Evolutionary conservation across 2,888 invertebrate genomes (phyloP).

Genomic region (Pristionchus arcanus): DNA sequence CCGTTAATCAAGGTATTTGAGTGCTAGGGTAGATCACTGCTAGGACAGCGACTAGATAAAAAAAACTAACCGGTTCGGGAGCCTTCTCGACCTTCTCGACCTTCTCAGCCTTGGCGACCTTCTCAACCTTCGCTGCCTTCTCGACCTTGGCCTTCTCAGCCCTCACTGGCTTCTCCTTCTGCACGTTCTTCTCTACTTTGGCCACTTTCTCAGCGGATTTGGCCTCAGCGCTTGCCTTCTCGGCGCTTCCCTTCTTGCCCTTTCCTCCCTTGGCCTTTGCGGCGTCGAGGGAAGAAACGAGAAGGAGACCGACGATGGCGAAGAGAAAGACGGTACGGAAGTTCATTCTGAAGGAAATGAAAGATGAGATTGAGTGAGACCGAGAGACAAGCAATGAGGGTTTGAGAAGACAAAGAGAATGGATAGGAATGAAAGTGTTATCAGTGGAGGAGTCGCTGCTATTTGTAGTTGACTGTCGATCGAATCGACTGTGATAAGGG

Average conservation of each 20-base stretch:
- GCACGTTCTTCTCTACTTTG: conserved; percentile 30
- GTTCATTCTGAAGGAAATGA: conserved; percentile 59
- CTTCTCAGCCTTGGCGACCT: conserved; percentile 28
- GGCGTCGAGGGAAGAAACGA: conserved; percentile 64
- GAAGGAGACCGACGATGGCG: conserved; percentile 64
- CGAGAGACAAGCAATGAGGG: neutral
- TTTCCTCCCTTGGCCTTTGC: conserved; percentile 63
- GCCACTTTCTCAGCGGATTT: neutral
- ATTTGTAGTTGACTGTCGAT: conserved; percentile 48
- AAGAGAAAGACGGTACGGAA: conserved; percentile 59
- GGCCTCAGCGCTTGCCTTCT: neutral
- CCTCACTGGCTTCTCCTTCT: conserved; percentile 59
- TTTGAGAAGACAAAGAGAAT: neutral
- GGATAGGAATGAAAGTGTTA: conserved; percentile 32
- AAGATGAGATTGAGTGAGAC: neutral
- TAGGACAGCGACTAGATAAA: too few relatives aligned
- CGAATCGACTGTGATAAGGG: conserved; percentile 4
- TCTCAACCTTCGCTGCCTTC: conserved; percentile 38
- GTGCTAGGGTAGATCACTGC: too few relatives aligned
- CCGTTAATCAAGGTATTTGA: too few relatives aligned
- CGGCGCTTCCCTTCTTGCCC: conserved; percentile 60
- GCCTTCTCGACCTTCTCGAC: conserved; percentile 43
- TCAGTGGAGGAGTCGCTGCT: neutral
- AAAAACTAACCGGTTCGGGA: conserved; percentile 27
- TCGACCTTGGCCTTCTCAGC: conserved; percentile 53